Evolutionary conservation across 2,888 invertebrate species (phyloP), one percentile per base, ranked within the genome.

Genomic region (Tachina fera): DNA sequence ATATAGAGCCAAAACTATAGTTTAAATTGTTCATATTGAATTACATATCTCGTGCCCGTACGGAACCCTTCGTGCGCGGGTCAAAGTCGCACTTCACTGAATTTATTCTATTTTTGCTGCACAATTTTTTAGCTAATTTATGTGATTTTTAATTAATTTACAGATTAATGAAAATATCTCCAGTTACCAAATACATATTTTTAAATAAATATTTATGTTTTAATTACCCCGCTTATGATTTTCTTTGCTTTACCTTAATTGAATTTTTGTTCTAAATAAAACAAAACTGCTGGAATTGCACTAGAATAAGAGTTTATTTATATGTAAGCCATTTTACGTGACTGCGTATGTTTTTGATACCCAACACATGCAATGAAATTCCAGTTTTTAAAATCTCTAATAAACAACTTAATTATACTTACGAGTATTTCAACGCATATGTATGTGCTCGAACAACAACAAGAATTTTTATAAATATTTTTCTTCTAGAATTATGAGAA

Each of bases 381-480:
- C 16, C 31, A 76, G 16, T 75, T 76, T 75, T 16, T 1, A 13
- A 65, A 56, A 45, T 22, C 53, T 53, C 43, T 75, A 22, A 70
- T 70, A 78, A 68, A 78, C 49, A 31, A 31, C 31, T 5, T 31
- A 31, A 6, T 31, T 31, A 31, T 6, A 31, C 6, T 31, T 31
- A 31, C 31, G 31, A 31, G 31, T 31, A 31, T 10, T 43, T 19
- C n/a, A 53, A 56, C 1, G 6, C 75, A 76, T 41, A 61, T 70
- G 60, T 41, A 61, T 70, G 60, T 60, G 61, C 43, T 63, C 16
- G 19, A 71, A 71, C 6, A 5, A 31, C 31, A 31, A 6, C 5
- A 31, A 6, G 6, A 31, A 6, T 31, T 5, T 0, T 6, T 31
- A 31, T 31, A 31, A 31, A 31, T 31, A 2, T 31, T 31, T 3